Conservation (phyloP, 1,140 invertebrate species). For the Ridgeia piscesae region DNA sequence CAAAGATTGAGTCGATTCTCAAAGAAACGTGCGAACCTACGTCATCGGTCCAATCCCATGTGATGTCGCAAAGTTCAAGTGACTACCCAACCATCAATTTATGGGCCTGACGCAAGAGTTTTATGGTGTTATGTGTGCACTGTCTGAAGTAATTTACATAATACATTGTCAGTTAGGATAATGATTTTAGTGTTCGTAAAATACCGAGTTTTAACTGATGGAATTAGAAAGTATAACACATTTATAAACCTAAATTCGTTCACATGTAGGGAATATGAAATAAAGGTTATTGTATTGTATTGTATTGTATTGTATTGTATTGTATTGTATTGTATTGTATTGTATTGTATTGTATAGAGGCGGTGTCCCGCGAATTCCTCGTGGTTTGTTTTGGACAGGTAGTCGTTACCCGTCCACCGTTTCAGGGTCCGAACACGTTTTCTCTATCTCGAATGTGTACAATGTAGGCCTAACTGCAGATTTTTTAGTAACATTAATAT, state of each 20-base stretch:
- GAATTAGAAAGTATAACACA: not conserved
- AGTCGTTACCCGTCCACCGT: not conserved
- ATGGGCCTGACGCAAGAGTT: too few relatives aligned
- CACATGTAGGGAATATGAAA: not conserved
- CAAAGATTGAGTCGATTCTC: not conserved
- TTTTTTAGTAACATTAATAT: not conserved
- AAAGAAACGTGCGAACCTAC: too few relatives aligned
- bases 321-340: too few relatives aligned
- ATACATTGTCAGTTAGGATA: not conserved
- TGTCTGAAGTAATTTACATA: not conserved
- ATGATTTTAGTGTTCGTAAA: not conserved
- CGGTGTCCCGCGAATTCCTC: too few relatives aligned
- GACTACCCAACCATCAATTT: too few relatives aligned
- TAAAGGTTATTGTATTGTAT: too few relatives aligned
- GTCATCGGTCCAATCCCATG: not conserved
- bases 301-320: too few relatives aligned
- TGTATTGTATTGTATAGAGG: too few relatives aligned
- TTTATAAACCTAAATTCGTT: not conserved
- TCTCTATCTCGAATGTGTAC: not conserved
- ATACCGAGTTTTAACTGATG: not conserved
- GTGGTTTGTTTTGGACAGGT: not conserved
- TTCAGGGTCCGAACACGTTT: not conserved
- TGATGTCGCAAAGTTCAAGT: too few relatives aligned
- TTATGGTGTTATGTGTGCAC: too few relatives aligned
- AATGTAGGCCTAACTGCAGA: too few relatives aligned